Evolutionary conservation across 2,113 vertebrate genomes (phyloP).

Genomic region (Cyrtonyx montezumae): DNA sequence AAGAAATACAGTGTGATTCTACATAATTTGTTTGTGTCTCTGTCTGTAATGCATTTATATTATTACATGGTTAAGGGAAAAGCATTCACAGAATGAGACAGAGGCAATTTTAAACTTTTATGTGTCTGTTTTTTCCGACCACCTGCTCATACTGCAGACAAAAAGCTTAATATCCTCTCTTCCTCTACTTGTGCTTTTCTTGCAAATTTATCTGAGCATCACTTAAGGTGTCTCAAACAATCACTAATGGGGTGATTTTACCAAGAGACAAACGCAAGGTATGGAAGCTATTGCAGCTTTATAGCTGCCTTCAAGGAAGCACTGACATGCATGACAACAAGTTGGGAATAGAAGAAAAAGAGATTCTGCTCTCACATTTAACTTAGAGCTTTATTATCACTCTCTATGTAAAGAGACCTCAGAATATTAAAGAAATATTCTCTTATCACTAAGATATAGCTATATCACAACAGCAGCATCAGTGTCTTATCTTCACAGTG

Average conservation of each 20-base stretch:
- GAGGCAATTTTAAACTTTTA: not conserved
- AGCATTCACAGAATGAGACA: not conserved
- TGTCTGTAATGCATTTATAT: not conserved
- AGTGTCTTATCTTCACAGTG: not conserved
- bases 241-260: not conserved
- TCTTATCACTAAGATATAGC: not conserved
- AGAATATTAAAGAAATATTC: not conserved
- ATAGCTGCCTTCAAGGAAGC: not conserved
- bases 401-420: not conserved
- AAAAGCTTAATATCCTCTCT: not conserved
- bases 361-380: not conserved
- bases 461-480: not conserved
- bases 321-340: not conserved
- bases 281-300: not conserved
- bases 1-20: not conserved
- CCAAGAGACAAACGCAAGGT: not conserved
- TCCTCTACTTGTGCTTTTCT: not conserved
- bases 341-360: not conserved
- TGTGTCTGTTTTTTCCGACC: not conserved
- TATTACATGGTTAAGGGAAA: not conserved
- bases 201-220: not conserved
- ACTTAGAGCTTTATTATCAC: not conserved
- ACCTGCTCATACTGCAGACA: not conserved
- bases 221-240: not conserved
- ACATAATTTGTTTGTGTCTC: not conserved